Evolutionary conservation across 1,140 invertebrate species (phyloP).

Genomic region (Gonatopus flavifemur): DNA sequence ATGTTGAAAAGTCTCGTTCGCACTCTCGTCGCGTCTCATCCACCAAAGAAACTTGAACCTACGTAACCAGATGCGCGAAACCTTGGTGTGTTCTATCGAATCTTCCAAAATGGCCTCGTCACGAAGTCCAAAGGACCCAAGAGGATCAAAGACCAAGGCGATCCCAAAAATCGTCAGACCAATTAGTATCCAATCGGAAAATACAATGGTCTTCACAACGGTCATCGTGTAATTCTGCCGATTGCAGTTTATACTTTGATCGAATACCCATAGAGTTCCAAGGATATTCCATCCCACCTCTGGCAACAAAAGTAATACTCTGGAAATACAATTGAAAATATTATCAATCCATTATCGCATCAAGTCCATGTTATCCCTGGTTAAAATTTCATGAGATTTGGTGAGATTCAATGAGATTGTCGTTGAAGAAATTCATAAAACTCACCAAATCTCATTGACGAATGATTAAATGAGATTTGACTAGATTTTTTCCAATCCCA

Average conservation of each 20-base stretch:
- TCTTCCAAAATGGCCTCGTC: conserved; percentile 64
- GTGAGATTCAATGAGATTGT: no score
- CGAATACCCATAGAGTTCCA: conserved; percentile 81
- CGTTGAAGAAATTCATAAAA: no score
- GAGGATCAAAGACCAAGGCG: conserved; percentile 77
- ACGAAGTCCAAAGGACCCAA: conserved; percentile 68
- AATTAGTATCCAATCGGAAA: conserved; percentile 80
- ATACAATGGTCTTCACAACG: conserved; percentile 74
- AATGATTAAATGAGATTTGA: no score
- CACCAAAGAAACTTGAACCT: conserved; percentile 81
- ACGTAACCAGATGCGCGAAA: conserved; percentile 68
- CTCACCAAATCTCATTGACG: no score
- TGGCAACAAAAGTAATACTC: conserved; percentile 70
- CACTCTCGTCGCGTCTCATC: conserved; percentile 76
- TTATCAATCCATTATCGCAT: no score
- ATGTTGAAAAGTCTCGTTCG: conserved; percentile 80
- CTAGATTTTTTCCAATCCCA: no score
- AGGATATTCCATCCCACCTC: conserved; percentile 77
- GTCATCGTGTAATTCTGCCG: conserved; percentile 71
- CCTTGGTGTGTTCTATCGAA: conserved; percentile 53
- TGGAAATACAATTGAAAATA: conserved; percentile 44
- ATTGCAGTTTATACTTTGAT: conserved; percentile 66
- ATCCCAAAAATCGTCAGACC: conserved; percentile 74
- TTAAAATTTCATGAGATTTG: no score
- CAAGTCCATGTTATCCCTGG: no score